phyloP scores from a whole-genome alignment of 2,797 vertebrate species.

The Lagocephalus sceleratus region DNA sequence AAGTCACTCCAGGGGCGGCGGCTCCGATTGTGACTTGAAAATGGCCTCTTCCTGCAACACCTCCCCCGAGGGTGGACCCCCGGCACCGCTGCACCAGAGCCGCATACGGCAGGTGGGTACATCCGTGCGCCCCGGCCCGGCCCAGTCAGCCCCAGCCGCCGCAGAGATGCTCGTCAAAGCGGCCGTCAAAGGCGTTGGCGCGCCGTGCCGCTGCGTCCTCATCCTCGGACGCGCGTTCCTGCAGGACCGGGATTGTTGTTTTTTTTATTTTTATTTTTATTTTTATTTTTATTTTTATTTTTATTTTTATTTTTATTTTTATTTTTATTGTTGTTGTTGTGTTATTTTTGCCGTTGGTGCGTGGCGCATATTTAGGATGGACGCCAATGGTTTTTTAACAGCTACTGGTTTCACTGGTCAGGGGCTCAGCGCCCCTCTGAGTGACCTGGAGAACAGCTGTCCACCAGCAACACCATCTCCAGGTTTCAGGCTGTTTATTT shows the following conservation, averaged over 20 bases:
- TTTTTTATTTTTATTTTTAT: too few species aligned
- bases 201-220: conserved; percentile 4
- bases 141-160: conserved; percentile 29
- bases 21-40: conserved; percentile 73
- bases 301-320: too few species aligned
- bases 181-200: conserved; percentile 70
- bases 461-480: too few species aligned
- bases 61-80: conserved; percentile 76
- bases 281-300: too few species aligned
- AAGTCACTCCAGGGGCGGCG: conserved; percentile 68
- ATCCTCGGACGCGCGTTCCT: background rate
- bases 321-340: too few species aligned
- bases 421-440: background rate
- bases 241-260: conserved; percentile 16
- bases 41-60: conserved; percentile 86
- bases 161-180: conserved; percentile 11
- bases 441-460: too few species aligned
- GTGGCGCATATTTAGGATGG: too few species aligned
- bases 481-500: too few species aligned
- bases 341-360: too few species aligned
- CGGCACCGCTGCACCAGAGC: conserved; percentile 75
- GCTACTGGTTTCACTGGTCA: conserved; percentile 5
- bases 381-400: conserved; percentile 30
- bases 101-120: conserved; percentile 93
- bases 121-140: conserved; percentile 34